Base-by-base conservation (phyloP, 2,888 invertebrate genomes). In the Himalopsyche anomala region DNA sequence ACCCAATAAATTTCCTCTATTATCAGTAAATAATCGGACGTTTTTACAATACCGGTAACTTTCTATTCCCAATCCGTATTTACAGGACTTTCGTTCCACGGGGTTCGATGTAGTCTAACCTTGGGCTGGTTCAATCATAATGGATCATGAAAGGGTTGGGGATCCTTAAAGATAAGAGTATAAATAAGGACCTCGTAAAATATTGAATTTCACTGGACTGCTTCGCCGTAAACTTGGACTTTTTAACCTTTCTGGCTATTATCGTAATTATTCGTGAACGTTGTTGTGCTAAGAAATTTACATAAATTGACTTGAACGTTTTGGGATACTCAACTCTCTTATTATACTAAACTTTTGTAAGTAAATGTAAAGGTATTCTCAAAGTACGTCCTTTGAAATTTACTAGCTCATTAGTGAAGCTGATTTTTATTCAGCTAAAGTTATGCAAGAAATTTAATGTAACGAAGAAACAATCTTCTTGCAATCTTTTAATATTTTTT, bases 211-310 rank as follows among this genome's bases (percentile, higher is more conserved):
- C 80, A 80, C 28, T 40, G 36, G n/a, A 38, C 38, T 80, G n/a
- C 80, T 40, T 38, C 15, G 28, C 40, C 36, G 11, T 42, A 42
- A 19, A 19, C 40, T 36, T 19, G 38, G 80, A 80, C 11, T 80
- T 80, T 80, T 80, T 80, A 80, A 80, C 80, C 80, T 80, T 80
- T 80, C 42, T 17, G 42, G 80, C 80, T 36, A 42, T 38, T 38
- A 80, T 80, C 80, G 80, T 80, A 80, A 80, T 80, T 80, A 80
- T 80, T 80, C 42, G 12, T 62, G 62, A 62, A 62, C 62, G 62
- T 19, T 62, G 62, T 62, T 62, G 28, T 62, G 28, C 62, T 62
- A 62, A 28, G 62, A 62, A 62, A 62, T 62, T 62, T 62, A 62
- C 62, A 62, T 62, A 62, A 62, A 62, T 62, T 28, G 62, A 28